Evolutionary conservation across 2,797 vertebrate species (phyloP).

Genomic region (Rhinogobio ventralis): DNA sequence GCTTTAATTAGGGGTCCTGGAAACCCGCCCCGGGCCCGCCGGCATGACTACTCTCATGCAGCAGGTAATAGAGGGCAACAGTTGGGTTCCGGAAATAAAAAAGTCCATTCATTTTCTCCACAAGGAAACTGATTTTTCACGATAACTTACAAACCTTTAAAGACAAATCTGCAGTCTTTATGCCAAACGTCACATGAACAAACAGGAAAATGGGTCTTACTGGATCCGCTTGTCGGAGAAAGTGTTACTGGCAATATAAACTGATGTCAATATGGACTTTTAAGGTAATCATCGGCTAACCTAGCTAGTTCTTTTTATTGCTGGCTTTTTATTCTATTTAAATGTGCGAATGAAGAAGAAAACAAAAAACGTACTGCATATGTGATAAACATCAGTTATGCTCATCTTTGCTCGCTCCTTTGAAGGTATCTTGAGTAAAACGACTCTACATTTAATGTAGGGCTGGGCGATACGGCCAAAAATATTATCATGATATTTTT

Average conservation of each 20-base stretch:
- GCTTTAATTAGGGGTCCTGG: conserved; percentile 57
- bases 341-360: background rate
- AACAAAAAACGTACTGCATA: background rate
- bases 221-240: background rate
- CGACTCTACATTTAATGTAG: too few relatives aligned
- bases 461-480: background rate
- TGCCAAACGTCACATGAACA: background rate
- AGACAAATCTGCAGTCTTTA: background rate
- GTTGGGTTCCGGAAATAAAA: background rate
- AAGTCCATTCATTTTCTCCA: background rate
- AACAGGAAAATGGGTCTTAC: background rate
- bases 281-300: background rate
- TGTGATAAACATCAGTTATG: background rate
- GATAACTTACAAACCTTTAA: background rate
- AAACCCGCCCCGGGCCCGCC: conserved; percentile 1
- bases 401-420: too few relatives aligned
- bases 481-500: background rate
- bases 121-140: background rate
- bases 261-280: background rate
- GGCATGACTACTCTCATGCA: conserved; percentile 15
- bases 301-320: background rate
- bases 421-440: too few relatives aligned
- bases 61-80: background rate
- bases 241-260: background rate
- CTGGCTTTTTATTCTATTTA: background rate